These are phyloP conservation scores for Psix sp. DNA, from an alignment of 1,140 invertebrate species.

Conservation along the genomic window DNA sequence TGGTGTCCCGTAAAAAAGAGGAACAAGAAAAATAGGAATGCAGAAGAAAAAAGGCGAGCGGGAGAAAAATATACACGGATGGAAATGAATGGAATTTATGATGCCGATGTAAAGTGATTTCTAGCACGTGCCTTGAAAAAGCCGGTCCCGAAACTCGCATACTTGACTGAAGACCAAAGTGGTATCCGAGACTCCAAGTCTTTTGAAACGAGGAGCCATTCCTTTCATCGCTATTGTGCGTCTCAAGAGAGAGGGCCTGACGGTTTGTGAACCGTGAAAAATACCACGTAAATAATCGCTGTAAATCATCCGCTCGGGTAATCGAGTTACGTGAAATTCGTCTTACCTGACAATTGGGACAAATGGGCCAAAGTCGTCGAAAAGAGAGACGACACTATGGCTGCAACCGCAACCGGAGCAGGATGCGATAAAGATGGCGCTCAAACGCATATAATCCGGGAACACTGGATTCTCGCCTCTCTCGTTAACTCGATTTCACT, in stretches of 20 bases:
- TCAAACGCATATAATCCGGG: slow-evolving; percentile 13
- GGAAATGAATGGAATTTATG: slow-evolving; percentile 47
- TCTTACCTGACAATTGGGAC: slow-evolving; percentile 40
- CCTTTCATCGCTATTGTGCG: slow-evolving; percentile 37
- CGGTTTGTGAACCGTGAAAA: slow-evolving; percentile 34
- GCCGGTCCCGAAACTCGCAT: slow-evolving; percentile 39
- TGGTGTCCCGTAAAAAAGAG: slow-evolving; percentile 23
- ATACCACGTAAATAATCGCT: slow-evolving; percentile 39
- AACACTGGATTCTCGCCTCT: slow-evolving; percentile 18
- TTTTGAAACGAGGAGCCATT: slow-evolving; percentile 43
- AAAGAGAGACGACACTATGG: background rate
- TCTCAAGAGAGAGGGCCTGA: slow-evolving; percentile 14
- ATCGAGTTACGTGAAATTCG: slow-evolving; percentile 47
- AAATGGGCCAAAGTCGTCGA: slow-evolving; percentile 9
- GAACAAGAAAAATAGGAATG: slow-evolving; percentile 29
- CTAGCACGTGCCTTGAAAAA: slow-evolving; percentile 51
- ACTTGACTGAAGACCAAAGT: slow-evolving; percentile 46
- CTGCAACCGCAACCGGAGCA: background rate
- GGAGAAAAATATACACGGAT: slow-evolving; percentile 34
- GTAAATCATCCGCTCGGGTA: slow-evolving; percentile 31
- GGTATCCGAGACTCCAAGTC: slow-evolving; percentile 31
- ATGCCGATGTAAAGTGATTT: slow-evolving; percentile 51
- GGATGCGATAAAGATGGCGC: slow-evolving; percentile 9
- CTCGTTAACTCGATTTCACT: slow-evolving; percentile 50
- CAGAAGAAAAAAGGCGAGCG: slow-evolving; percentile 24